A percentile compares a stretch with the other conserved stretches of the same genome.
phyloP scores from a whole-genome alignment of 2,888 invertebrate species.

The Zygothrica quintamaculata region DNA sequence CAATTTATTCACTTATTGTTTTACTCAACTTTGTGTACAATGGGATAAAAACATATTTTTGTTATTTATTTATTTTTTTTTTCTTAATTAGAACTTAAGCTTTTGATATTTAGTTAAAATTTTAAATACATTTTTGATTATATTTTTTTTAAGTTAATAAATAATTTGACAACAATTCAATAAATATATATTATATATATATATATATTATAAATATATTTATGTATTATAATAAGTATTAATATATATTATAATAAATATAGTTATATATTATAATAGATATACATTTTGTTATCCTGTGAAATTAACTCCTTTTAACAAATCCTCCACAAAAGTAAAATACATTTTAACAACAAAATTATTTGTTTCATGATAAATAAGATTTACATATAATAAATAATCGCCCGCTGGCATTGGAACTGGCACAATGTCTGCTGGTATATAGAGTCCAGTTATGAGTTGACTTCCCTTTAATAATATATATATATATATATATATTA shows the following conservation, averaged over 20 bases:
- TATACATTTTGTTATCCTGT: too few species aligned
- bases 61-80: background rate
- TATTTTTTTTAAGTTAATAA: background rate
- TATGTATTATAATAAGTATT: too few species aligned
- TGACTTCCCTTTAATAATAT: background rate
- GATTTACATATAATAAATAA: conserved; percentile 1
- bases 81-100: background rate
- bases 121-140: background rate
- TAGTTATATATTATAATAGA: too few species aligned
- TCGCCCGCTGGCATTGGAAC: conserved; percentile 9
- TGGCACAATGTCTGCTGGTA: background rate
- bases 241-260: too few species aligned
- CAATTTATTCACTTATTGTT: background rate
- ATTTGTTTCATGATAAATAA: background rate
- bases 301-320: too few species aligned
- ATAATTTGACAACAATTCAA: too few species aligned
- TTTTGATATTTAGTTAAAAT: background rate
- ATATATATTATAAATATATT: too few species aligned
- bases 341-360: background rate
- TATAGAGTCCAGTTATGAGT: background rate
- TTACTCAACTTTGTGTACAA: background rate
- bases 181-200: too few species aligned
- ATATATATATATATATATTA: background rate
- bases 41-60: too few species aligned
- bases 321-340: conserved; percentile 9